A percentile compares a stretch with the other conserved stretches of the same genome.
Conservation (phyloP, 2,888 invertebrate genomes). For the Polydrusus tereticollis region DNA sequence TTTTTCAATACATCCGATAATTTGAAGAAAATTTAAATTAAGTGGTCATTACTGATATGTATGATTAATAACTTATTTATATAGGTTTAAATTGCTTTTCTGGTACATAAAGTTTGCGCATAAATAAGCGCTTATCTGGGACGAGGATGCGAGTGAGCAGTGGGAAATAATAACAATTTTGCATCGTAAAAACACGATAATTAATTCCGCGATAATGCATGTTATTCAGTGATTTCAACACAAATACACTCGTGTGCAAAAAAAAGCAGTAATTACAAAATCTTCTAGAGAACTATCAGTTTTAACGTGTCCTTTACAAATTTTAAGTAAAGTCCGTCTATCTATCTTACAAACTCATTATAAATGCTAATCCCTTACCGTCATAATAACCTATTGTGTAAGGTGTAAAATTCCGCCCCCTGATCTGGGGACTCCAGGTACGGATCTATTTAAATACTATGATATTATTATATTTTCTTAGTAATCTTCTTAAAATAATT, state of each 20-base stretch:
- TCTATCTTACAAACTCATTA: too few species aligned
- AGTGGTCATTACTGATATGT: neutral
- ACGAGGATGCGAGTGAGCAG: neutral
- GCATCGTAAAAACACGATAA: constrained; percentile 1
- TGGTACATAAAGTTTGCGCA: constrained; percentile 5
- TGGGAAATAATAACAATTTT: neutral
- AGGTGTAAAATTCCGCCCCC: too few species aligned
- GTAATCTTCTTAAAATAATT: too few species aligned
- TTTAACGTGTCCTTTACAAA: too few species aligned
- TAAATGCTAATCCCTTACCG: too few species aligned
- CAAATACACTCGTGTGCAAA: neutral
- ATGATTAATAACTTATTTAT: constrained; percentile 6
- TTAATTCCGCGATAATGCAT: neutral
- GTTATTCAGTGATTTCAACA: neutral
- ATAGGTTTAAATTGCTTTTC: constrained; percentile 5
- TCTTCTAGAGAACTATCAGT: too few species aligned
- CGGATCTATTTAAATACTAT: too few species aligned
- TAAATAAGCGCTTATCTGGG: neutral
- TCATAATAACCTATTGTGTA: too few species aligned
- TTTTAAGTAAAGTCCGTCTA: too few species aligned
- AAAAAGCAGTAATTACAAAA: too few species aligned
- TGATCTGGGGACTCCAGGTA: too few species aligned
- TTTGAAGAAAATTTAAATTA: constrained; percentile 3
- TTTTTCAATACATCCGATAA: neutral
- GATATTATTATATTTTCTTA: too few species aligned